These are phyloP conservation scores for Ormyrus labotus DNA, from an alignment of 2,888 invertebrate species.

Conservation along the genomic window DNA sequence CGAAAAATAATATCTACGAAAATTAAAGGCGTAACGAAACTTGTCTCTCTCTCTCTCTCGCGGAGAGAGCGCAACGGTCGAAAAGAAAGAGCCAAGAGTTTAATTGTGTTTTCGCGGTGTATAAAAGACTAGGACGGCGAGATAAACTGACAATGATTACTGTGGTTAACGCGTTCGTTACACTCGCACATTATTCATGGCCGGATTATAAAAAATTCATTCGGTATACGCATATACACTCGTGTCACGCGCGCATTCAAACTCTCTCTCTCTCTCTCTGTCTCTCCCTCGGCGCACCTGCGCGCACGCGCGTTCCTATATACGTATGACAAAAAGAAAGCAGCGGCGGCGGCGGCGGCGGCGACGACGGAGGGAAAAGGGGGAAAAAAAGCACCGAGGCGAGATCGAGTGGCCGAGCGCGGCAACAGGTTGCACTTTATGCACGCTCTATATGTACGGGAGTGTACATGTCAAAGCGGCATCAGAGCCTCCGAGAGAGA, in stretches of 20 bases:
- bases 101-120: constrained; percentile 2
- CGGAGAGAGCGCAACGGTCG: neutral
- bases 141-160: constrained; percentile 18
- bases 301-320: neutral
- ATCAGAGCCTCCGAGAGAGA: neutral
- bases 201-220: constrained; percentile 36
- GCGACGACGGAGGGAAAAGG: neutral
- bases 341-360: too few species aligned
- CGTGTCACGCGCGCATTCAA: constrained; percentile 29
- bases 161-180: neutral
- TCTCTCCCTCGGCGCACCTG: constrained; percentile 12
- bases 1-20: too few species aligned
- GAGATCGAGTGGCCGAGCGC: neutral
- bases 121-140: neutral
- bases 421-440: constrained; percentile 35
- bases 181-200: neutral
- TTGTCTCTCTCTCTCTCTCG: too few species aligned
- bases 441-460: neutral
- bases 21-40: too few species aligned
- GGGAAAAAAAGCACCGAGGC: neutral
- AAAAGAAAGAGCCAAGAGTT: neutral
- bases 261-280: neutral
- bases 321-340: too few species aligned
- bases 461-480: constrained; percentile 20
- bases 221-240: constrained; percentile 1